Evolutionary conservation across 2,113 vertebrate species (phyloP).

Genomic region (Phalacrocorax brasilianus): DNA sequence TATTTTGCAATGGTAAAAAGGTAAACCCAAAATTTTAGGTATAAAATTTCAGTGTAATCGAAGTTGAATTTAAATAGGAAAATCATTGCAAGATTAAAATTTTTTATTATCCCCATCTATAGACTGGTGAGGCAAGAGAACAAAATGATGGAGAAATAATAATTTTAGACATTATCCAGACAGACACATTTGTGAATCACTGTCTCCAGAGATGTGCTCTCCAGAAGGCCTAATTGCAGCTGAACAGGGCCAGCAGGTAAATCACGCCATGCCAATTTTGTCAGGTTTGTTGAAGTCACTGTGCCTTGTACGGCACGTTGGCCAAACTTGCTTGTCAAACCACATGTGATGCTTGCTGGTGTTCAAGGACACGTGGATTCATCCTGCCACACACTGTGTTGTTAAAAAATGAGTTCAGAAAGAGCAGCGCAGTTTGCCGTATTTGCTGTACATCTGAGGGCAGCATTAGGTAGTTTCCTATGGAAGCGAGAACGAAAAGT

Average conservation of each 20-base stretch:
- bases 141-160: neutral
- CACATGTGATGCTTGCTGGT: neutral
- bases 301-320: accelerated
- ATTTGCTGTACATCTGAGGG: neutral
- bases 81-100: neutral
- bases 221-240: neutral
- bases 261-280: neutral
- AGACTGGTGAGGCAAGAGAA: neutral
- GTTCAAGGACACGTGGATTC: neutral
- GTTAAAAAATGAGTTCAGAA: neutral
- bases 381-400: neutral
- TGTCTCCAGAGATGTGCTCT: neutral
- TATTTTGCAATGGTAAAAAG: neutral
- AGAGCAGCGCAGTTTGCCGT: accelerated
- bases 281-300: neutral
- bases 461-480: accelerated
- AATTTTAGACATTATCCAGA: neutral
- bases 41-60: neutral
- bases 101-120: neutral
- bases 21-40: accelerated
- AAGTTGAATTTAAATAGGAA: neutral
- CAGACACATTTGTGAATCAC: neutral
- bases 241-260: neutral
- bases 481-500: neutral
- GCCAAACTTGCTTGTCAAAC: neutral